Evolutionary conservation across 2,888 invertebrate genomes (phyloP).

Genomic region (Brachynemurus nebulosus): DNA sequence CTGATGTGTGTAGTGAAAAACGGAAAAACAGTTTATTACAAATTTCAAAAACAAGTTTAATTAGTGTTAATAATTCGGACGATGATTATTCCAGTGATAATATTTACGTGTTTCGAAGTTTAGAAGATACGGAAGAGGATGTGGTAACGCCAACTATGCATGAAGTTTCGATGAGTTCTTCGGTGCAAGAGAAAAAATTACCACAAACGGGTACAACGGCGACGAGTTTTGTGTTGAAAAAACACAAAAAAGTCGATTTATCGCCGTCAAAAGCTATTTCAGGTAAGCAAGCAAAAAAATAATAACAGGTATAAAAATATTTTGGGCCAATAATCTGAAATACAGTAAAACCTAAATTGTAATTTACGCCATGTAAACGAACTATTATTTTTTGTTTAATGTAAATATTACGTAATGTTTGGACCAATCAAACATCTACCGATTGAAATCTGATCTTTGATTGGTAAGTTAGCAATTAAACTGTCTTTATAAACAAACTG

Average conservation of each 20-base stretch:
- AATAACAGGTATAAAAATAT: too few relatives aligned
- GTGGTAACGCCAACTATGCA: constrained; percentile 25
- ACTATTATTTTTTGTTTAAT: too few relatives aligned
- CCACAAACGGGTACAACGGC: constrained; percentile 34
- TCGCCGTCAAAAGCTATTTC: constrained; percentile 32
- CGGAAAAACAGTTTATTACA: constrained; percentile 1
- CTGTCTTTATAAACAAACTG: too few relatives aligned
- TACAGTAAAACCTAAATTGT: too few relatives aligned
- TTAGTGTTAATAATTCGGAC: constrained; percentile 3
- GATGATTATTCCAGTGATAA: constrained; percentile 12
- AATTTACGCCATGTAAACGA: too few relatives aligned
- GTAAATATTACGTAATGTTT: too few relatives aligned
- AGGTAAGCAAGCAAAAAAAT: constrained; percentile 9
- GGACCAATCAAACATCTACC: too few relatives aligned
- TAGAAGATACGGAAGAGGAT: neutral
- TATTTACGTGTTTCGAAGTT: constrained; percentile 8
- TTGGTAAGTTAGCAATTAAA: too few relatives aligned
- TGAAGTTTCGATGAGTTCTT: constrained; percentile 31
- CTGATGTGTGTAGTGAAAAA: constrained; percentile 25
- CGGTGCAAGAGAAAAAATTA: constrained; percentile 33
- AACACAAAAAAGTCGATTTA: constrained; percentile 46
- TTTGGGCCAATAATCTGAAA: too few relatives aligned
- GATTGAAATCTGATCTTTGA: too few relatives aligned
- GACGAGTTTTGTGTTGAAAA: constrained; percentile 43
- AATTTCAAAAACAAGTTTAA: constrained; percentile 2